phyloP scores from a whole-genome alignment of 2,888 invertebrate species.

The Mythimna albipuncta region DNA sequence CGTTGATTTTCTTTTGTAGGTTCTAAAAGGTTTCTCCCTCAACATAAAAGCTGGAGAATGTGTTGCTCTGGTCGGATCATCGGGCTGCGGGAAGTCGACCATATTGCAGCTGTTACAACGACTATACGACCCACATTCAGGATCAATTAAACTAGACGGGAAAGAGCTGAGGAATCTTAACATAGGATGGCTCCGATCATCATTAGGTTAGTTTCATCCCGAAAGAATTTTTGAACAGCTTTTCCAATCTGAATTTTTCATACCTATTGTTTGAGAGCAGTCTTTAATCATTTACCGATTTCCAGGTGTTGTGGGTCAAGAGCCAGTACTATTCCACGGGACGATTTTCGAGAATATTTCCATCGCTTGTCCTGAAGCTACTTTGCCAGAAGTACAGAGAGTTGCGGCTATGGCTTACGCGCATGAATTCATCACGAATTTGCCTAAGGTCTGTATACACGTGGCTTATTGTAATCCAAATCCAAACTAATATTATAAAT shows the following conservation, averaged over 20 bases:
- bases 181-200: slow-evolving; percentile 94
- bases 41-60: slow-evolving; percentile 92
- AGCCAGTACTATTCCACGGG: slow-evolving; percentile 96
- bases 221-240: background rate
- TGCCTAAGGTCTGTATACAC: slow-evolving; percentile 91
- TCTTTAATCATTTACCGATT: slow-evolving; percentile 14
- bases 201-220: slow-evolving; percentile 89
- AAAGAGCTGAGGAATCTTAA: slow-evolving; percentile 93
- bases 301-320: slow-evolving; percentile 95
- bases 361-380: slow-evolving; percentile 93
- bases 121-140: slow-evolving; percentile 92
- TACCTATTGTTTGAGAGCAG: background rate
- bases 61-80: slow-evolving; percentile 93
- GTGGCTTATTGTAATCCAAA: too few relatives aligned
- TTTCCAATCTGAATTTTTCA: background rate
- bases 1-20: slow-evolving; percentile 72
- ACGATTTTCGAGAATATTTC: slow-evolving; percentile 93
- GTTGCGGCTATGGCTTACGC: slow-evolving; percentile 94
- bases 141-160: slow-evolving; percentile 92
- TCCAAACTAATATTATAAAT: too few relatives aligned
- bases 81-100: slow-evolving; percentile 96
- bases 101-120: slow-evolving; percentile 94
- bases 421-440: slow-evolving; percentile 93
- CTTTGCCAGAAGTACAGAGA: slow-evolving; percentile 92
- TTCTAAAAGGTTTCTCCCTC: slow-evolving; percentile 93